Percentiles rank a stretch among this genome's conserved stretches.
Evolutionary conservation across 2,797 vertebrate genomes (phyloP).

Genomic region (Mormyrops boulengeri): DNA sequence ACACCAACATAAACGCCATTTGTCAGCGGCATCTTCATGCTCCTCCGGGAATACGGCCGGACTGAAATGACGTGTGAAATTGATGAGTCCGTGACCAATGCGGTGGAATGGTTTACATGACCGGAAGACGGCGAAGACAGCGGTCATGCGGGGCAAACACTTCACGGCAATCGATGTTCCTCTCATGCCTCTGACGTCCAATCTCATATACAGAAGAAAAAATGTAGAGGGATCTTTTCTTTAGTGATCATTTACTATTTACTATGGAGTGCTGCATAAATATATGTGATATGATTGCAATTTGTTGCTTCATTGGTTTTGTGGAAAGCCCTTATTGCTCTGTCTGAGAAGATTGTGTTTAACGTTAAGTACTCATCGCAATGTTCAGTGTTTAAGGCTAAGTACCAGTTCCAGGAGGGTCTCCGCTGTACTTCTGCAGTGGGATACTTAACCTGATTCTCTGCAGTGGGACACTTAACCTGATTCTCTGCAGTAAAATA

Average conservation of each 20-base stretch:
- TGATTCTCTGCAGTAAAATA: not conserved
- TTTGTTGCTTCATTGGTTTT: not conserved
- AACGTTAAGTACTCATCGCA: not conserved
- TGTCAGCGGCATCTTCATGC: not conserved
- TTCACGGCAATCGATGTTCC: not conserved
- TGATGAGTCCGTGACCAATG: conserved; percentile 1
- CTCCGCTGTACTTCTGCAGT: not conserved
- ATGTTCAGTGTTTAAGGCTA: not conserved
- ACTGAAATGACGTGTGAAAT: not conserved
- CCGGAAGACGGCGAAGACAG: not conserved
- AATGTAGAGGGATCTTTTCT: not conserved
- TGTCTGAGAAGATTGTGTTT: not conserved
- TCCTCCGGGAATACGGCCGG: not conserved
- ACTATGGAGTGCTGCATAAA: not conserved
- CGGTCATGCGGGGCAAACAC: not conserved
- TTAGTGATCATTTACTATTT: not conserved
- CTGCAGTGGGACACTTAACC: not conserved
- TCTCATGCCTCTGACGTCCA: not conserved
- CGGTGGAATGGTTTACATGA: not conserved
- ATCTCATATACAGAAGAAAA: not conserved
- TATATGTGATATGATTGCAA: not conserved
- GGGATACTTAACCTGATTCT: not conserved
- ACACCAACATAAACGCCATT: conserved; percentile 10
- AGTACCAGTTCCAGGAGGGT: not conserved
- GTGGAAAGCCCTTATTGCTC: not conserved